Conservation (phyloP, 2,797 vertebrate species). For the Tenualosa thibaudeaui region DNA sequence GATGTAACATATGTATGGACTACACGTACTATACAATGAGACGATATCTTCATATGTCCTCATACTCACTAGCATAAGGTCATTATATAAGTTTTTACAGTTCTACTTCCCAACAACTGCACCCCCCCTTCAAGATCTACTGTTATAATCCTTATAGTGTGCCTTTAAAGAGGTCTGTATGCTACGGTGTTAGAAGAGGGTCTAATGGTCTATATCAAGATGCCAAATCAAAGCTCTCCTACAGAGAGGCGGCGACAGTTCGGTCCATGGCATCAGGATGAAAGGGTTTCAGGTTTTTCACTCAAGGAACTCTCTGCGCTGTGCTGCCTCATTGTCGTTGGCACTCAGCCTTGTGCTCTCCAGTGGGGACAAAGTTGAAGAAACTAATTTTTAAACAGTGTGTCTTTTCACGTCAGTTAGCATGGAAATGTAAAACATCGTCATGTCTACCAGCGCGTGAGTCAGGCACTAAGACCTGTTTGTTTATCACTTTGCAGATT, state of each 20-base stretch:
- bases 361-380: neutral
- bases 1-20: neutral
- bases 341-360: neutral
- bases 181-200: neutral
- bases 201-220: conserved; percentile 3
- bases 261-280: neutral
- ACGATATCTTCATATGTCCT: neutral
- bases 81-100: neutral
- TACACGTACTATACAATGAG: neutral
- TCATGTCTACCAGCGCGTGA: neutral
- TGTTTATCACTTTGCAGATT: conserved; percentile 61
- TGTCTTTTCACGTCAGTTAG: neutral
- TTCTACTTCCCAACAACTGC: neutral
- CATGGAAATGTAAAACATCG: neutral
- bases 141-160: neutral
- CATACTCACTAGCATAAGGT: neutral
- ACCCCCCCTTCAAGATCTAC: neutral
- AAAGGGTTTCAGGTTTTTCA: neutral
- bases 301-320: neutral
- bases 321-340: conserved; percentile 5
- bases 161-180: neutral
- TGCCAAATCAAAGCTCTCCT: conserved; percentile 18
- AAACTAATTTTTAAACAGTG: neutral
- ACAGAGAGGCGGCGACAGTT: neutral
- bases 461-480: conserved; percentile 44